Evolutionary conservation across 2,113 vertebrate genomes (phyloP).

Genomic region (Phasianus colchicus): DNA sequence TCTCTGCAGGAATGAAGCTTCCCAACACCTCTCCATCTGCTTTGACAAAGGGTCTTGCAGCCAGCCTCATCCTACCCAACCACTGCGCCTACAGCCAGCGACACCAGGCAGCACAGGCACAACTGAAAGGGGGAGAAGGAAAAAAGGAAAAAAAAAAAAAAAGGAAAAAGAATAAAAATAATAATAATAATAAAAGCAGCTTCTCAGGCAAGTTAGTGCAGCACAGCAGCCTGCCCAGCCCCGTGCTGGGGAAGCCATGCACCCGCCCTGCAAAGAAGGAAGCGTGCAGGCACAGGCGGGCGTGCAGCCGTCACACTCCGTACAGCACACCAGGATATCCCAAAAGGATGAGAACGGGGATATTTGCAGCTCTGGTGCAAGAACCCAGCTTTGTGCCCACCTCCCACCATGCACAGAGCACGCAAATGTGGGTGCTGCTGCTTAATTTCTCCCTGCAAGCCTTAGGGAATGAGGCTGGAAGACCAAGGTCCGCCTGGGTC

Average conservation of each 20-base stretch:
- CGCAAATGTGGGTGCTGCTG: neutral
- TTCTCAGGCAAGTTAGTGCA: neutral
- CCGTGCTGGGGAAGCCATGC: neutral
- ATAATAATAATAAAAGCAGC: neutral
- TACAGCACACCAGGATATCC: neutral
- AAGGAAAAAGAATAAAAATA: neutral
- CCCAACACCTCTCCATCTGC: neutral
- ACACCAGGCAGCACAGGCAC: neutral
- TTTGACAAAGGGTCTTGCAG: neutral
- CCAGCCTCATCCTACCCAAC: neutral
- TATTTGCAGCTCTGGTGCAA: accelerated
- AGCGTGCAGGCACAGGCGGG: neutral
- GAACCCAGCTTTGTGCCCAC: neutral
- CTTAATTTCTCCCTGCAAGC: neutral
- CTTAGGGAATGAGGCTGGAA: accelerated
- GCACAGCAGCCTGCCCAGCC: neutral
- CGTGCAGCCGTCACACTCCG: neutral
- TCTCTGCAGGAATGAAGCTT: too few relatives aligned
- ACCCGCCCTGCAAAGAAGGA: neutral
- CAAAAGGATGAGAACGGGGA: too few relatives aligned
- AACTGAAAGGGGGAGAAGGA: neutral
- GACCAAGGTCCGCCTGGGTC: too few relatives aligned
- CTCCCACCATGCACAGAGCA: neutral
- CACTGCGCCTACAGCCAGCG: too few relatives aligned
- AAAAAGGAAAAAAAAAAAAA: too few relatives aligned